A percentile compares a stretch with the other conserved stretches of the same genome.
Evolutionary conservation across 1,140 invertebrate genomes (phyloP).

Genomic region (Muscidifurax raptorellus): DNA sequence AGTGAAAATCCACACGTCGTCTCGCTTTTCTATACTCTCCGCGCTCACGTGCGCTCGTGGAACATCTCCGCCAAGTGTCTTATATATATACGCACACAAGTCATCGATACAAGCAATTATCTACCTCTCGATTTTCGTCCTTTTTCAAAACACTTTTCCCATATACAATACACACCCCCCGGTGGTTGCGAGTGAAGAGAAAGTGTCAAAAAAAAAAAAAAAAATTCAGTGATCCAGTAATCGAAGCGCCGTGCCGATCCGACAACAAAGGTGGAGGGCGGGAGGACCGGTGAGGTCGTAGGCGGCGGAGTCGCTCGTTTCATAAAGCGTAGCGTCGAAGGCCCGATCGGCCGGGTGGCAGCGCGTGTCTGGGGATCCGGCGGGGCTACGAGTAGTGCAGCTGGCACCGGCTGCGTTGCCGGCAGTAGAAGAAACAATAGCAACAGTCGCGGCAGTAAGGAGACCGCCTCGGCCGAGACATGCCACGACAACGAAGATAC

Average conservation of each 20-base stretch:
- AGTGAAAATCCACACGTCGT: too few relatives aligned
- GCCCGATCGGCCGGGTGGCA: constrained; percentile 68
- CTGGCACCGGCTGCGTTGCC: constrained; percentile 50
- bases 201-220: too few relatives aligned
- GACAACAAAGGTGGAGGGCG: constrained; percentile 38
- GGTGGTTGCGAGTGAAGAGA: too few relatives aligned
- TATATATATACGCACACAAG: too few relatives aligned
- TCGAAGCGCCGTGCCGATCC: not conserved
- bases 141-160: too few relatives aligned
- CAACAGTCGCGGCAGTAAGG: not conserved
- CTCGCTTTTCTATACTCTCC: too few relatives aligned
- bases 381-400: not conserved
- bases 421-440: constrained; percentile 4
- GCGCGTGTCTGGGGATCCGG: constrained; percentile 65
- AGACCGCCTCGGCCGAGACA: constrained; percentile 53
- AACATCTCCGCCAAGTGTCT: too few relatives aligned
- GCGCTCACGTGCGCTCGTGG: too few relatives aligned
- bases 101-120: too few relatives aligned
- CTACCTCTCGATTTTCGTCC: too few relatives aligned
- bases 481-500: constrained; percentile 66
- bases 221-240: too few relatives aligned
- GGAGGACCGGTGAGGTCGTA: not conserved
- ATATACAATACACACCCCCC: too few relatives aligned
- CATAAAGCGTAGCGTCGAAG: constrained; percentile 62
- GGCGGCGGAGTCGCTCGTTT: constrained; percentile 57